Evolutionary conservation across 2,113 vertebrate genomes (phyloP).

Genomic region (Acanthochromis polyacanthus): DNA sequence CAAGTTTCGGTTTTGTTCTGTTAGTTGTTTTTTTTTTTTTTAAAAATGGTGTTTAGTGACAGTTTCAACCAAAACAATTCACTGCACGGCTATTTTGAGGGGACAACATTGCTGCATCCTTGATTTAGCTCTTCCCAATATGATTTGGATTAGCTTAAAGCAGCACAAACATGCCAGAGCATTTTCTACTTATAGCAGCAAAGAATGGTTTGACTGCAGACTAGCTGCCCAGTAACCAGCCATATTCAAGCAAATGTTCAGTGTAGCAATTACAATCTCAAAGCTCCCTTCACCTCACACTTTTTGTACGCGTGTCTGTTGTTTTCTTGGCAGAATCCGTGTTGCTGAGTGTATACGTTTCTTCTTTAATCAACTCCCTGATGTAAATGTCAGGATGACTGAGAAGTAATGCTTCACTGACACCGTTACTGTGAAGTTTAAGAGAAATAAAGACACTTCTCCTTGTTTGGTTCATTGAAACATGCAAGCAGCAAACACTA

Average conservation of each 20-base stretch:
- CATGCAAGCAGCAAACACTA: slow-evolving; percentile 37
- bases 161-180: too few species aligned
- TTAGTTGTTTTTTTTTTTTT: too few species aligned
- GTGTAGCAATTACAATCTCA: background rate
- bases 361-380: background rate
- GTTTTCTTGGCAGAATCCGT: background rate
- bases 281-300: background rate
- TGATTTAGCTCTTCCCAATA: too few species aligned
- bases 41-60: too few species aligned
- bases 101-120: too few species aligned
- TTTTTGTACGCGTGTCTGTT: background rate
- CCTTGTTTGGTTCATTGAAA: slow-evolving; percentile 12
- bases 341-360: background rate
- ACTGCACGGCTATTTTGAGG: too few species aligned
- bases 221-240: too few species aligned
- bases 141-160: too few species aligned
- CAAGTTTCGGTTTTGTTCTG: too few species aligned
- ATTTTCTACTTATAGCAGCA: too few species aligned
- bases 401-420: background rate
- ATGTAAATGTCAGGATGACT: background rate
- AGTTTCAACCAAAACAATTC: too few species aligned
- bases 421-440: background rate
- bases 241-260: background rate
- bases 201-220: too few species aligned
- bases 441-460: background rate